These are phyloP conservation scores for Psilopsiagon aurifrons DNA, from an alignment of 2,113 vertebrate genomes.

Conservation along the genomic window DNA sequence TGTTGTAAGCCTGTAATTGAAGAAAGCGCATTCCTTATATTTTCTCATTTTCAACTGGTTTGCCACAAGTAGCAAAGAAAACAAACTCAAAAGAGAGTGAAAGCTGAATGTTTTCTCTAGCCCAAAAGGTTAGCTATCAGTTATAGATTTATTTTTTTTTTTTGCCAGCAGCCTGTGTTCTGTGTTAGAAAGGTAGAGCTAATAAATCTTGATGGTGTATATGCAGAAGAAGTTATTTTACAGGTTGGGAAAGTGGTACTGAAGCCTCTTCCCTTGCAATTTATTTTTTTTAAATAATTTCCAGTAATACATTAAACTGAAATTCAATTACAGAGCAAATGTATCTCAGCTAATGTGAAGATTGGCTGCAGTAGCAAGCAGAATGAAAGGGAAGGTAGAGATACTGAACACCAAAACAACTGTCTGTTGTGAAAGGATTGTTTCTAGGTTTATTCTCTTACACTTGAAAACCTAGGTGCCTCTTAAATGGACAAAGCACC, in stretches of 20 bases:
- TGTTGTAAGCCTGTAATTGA: neutral
- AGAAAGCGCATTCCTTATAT: neutral
- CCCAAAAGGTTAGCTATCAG: neutral
- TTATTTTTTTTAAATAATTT: constrained; percentile 28
- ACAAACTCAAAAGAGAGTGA: neutral
- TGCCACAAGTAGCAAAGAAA: constrained; percentile 5
- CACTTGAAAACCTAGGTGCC: neutral
- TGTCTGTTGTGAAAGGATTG: neutral
- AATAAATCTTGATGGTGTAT: neutral
- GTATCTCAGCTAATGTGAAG: constrained; percentile 22
- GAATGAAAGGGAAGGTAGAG: neutral
- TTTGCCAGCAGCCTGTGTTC: neutral
- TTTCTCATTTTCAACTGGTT: neutral
- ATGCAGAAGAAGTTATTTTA: constrained; percentile 19
- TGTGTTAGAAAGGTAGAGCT: neutral
- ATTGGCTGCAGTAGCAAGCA: neutral
- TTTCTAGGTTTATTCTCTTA: neutral
- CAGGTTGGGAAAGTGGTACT: neutral
- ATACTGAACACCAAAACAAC: neutral
- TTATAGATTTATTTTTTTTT: neutral
- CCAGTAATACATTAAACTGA: constrained; percentile 55
- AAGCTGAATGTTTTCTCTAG: neutral
- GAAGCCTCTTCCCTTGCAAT: neutral
- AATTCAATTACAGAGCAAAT: constrained; percentile 62
- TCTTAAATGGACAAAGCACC: neutral